A percentile compares a stretch with the other conserved stretches of the same genome.
phyloP scores from a whole-genome alignment of 2,888 invertebrate species.

The Drosophila anomelani region DNA sequence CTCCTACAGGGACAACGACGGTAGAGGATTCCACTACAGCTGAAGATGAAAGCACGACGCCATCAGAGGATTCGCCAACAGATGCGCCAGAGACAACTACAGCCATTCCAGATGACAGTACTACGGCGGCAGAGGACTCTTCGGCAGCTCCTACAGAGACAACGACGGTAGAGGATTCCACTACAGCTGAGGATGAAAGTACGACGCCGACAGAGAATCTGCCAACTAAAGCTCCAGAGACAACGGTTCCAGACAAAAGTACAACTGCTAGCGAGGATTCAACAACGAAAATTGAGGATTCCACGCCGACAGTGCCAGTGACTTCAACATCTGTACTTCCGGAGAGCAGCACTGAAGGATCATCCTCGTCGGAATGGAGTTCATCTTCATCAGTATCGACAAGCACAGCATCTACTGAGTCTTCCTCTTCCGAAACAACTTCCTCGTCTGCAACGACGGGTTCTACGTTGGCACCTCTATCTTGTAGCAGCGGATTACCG shows the following conservation, averaged over 20 bases:
- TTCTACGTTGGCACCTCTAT: constrained; percentile 7
- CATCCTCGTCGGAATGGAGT: background rate
- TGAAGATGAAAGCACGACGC: too few relatives aligned
- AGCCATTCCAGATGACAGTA: too few relatives aligned
- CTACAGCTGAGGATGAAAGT: too few relatives aligned
- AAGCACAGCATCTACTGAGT: background rate
- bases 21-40: too few relatives aligned
- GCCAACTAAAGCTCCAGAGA: too few relatives aligned
- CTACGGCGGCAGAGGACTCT: too few relatives aligned
- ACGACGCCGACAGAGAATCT: background rate
- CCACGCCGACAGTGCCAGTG: background rate
- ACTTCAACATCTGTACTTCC: background rate
- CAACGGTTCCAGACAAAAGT: background rate
- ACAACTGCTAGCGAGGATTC: background rate
- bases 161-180: too few relatives aligned
- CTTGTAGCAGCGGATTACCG: constrained; percentile 18
- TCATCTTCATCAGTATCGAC: background rate
- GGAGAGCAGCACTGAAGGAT: background rate
- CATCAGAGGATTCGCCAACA: too few relatives aligned
- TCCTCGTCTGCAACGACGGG: background rate
- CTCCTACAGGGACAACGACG: too few relatives aligned
- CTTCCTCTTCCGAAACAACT: constrained; percentile 1
- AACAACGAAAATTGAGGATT: background rate
- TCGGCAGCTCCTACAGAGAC: too few relatives aligned
- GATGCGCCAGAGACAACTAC: too few relatives aligned